Evolutionary conservation across 1,140 invertebrate species (phyloP), one percentile per base, ranked within the genome.

Genomic region (Drosophila oshimai): DNA sequence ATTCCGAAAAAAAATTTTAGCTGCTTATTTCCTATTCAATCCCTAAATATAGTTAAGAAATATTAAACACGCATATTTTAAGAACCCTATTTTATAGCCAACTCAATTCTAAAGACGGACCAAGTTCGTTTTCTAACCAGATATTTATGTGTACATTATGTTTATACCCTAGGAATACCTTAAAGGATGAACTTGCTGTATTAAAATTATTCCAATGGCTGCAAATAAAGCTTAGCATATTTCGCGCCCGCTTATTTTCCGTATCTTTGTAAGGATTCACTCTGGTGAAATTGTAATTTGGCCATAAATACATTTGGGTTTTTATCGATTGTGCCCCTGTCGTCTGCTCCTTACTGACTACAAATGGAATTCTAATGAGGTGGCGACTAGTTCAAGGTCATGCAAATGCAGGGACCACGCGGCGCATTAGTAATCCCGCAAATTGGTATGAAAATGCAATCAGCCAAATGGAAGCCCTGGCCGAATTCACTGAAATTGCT

Each of bases 391-490:
- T 58, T 57, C 77, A 62, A 58, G 55, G 49, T 50, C 75, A 72
- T 79, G 58, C 53, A 77, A 72, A 47, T 61, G 49, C 60, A 53
- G 39, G 49, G 22, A 7, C 36, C 41, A 62, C 51, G 42, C 6
- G 71, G 51, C 75, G 80, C 57, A 86, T 84, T 70, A 62, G 80
- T 61, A 86, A 84, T 86, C 42, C 54, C 33, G 44, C 51, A 45
- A 87, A 81, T 70, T 65, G 41, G 55, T 76, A 76, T 81, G 75
- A 76, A 86, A 86, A 87, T 87, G 80, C 81, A 86, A 86, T 86
- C 80, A 86, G 33, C 26, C 39, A 81, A 86, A 86, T 87, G 72
- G 80, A 80, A 33, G 6, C 10, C 10, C n/a, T n/a, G 12, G 51
- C 53, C 26, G 10, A 57, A 39, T 33, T 37, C 26, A 4, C 7